Evolutionary conservation across 2,888 invertebrate genomes (phyloP), one percentile per base, ranked within the genome.

Genomic region (Aspidapion aeneum): DNA sequence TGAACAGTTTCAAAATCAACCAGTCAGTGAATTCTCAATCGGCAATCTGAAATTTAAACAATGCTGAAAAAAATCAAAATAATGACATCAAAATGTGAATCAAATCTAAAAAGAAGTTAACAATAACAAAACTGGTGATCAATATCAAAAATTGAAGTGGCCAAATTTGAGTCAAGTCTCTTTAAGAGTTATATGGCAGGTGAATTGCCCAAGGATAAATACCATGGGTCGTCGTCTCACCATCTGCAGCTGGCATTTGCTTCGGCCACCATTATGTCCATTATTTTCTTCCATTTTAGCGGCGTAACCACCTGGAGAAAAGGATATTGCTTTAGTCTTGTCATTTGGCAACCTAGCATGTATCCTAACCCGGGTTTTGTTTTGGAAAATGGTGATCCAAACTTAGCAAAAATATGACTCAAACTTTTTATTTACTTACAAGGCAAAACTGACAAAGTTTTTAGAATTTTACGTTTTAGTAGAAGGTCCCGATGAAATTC

Each of bases 161-260:
- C 19, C 52, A 17, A 52, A 52, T 52, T 52, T 52, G 52, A 52
- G 7, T 9, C 19, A 19, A n/a, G 3, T 52, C 18, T 17, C 52
- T 52, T 52, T 52, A 52, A 5, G 7, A 52, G 52, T 52, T 52
- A n/a, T n/a, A 52, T 19, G 78, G 76, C 76, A 78, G 78, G 75
- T 75, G 76, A 75, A 74, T 75, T 80, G 80, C 82, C 82, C 82
- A 82, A 81, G 82, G 81, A 82, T 82, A 82, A 82, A 82, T 82
- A 82, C 82, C 82, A 82, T 82, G 82, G 82, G 81, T 80, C 79
- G 35, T 35, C 35, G 35, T 35, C 35, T 35, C 35, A 35, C 35
- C 77, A 66, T 72, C 72, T 69, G 67, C 58, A 72, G 73, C 73
- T 71, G 70, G 65, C 65, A n/a, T n/a, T 64, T 69, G 67, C 19